Conservation (phyloP, 1,140 invertebrate species). For the Drosophila willistoni region DNA sequence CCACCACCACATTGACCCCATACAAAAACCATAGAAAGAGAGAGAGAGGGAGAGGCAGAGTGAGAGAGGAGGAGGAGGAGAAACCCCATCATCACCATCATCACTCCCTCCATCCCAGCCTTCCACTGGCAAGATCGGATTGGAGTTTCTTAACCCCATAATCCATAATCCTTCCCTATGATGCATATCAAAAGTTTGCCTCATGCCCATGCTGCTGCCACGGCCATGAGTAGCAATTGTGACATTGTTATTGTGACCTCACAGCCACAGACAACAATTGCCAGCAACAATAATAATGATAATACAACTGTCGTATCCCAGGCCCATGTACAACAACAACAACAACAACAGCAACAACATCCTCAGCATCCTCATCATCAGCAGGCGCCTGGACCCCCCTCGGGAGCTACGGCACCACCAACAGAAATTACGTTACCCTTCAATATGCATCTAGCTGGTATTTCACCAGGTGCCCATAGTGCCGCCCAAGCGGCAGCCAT, state of each 20-base stretch:
- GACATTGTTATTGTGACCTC: constrained; percentile 81
- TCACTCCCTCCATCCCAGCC: too few species aligned
- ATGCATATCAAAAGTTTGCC: constrained; percentile 82
- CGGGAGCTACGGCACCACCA: constrained; percentile 50
- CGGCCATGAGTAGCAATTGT: constrained; percentile 80
- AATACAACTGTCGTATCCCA: constrained; percentile 66
- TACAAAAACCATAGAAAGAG: not conserved
- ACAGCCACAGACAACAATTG: constrained; percentile 71
- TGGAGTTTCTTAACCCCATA: constrained; percentile 1
- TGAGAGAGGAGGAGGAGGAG: not conserved
- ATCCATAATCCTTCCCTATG: constrained; percentile 29
- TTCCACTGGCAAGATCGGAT: too few species aligned
- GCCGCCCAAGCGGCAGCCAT: constrained; percentile 79
- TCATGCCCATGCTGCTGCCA: constrained; percentile 78
- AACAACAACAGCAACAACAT: constrained; percentile 4
- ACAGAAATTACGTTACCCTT: constrained; percentile 76
- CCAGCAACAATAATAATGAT: constrained; percentile 67
- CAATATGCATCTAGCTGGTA: constrained; percentile 75
- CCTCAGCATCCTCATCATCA: constrained; percentile 56
- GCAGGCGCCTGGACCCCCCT: constrained; percentile 53
- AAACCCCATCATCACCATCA: not conserved
- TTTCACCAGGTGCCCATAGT: constrained; percentile 72
- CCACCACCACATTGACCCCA: not conserved
- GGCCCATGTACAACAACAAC: constrained; percentile 67
- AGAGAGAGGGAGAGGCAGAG: too few species aligned